Evolutionary conservation across 2,888 invertebrate genomes (phyloP), one percentile per base, ranked within the genome.

Genomic region (Polietes domitor): DNA sequence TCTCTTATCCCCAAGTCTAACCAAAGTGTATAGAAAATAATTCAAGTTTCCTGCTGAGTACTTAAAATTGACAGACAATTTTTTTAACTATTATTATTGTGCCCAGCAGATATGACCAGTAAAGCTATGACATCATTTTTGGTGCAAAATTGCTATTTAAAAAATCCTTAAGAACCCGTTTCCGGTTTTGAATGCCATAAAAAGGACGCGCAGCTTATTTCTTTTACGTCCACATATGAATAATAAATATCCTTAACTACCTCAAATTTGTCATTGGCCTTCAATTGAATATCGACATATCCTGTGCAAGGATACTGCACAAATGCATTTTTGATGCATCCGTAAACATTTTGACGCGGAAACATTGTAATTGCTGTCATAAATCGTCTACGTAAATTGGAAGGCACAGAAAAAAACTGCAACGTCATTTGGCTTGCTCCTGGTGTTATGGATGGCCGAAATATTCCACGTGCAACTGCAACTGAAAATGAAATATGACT

Each of bases 301-400:
- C 26, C 78, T 53, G 37, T 1, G 6, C 1, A 37, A 37, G n/a
- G n/a, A 37, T 10, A 28, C 50, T 37, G 26, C 73, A 58, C 12
- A 37, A 61, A 32, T 80, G 78, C 79, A 82, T 37, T 77, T 82
- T 85, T 65, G 85, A 85, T 82, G 82, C 85, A 85, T 85, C 70
- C 55, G 77, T 77, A 80, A 70, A 77, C 82, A 85, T 85, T 82
- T 82, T 73, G 26, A 65, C 79, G 85, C 77, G 85, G 85, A 76
- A 80, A 85, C 53, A 41, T 77, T 63, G 77, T 82, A 85, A 77
- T 85, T 72, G 74, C 55, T 80, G 80, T 85, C 85, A 85, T 85
- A 82, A 85, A 85, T 85, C 77, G 65, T 72, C 71, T 74, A 50
- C 43, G 71, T 55, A 78, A 53, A 65, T 76, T 55, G 50, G 3